Conservation (phyloP, 2,888 invertebrate species). For the Erannis defoliaria region DNA sequence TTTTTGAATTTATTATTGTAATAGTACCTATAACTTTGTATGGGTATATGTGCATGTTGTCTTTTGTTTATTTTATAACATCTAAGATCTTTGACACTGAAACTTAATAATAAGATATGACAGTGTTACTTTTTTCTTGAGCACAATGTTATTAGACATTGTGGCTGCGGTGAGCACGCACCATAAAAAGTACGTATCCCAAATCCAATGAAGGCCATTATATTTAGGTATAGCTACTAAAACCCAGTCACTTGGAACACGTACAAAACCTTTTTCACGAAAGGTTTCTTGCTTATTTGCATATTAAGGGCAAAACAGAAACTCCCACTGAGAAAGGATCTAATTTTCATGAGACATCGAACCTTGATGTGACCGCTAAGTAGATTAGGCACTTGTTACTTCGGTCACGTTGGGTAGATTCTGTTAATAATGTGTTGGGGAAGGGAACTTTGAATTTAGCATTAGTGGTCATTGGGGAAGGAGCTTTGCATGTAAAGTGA, state of each 20-base stretch:
- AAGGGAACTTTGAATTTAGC: constrained; percentile 57
- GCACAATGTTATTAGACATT: neutral
- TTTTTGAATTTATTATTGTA: too few relatives aligned
- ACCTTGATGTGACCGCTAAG: constrained; percentile 68
- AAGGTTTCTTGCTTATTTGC: constrained; percentile 27
- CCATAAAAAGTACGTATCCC: neutral
- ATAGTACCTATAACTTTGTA: too few relatives aligned
- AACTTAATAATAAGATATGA: too few relatives aligned
- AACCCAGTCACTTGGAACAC: constrained; percentile 22
- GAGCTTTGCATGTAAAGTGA: constrained; percentile 49
- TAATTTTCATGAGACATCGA: constrained; percentile 73
- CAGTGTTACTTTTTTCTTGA: too few relatives aligned
- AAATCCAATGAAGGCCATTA: constrained; percentile 1
- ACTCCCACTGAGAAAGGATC: constrained; percentile 60
- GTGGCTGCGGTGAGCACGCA: neutral
- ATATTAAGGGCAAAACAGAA: constrained; percentile 47
- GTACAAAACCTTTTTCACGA: constrained; percentile 11
- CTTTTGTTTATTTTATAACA: too few relatives aligned
- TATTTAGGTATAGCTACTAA: neutral
- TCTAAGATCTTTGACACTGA: too few relatives aligned
- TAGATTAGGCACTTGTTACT: constrained; percentile 72
- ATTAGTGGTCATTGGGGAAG: constrained; percentile 58
- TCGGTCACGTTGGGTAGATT: constrained; percentile 55
- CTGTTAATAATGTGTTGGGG: constrained; percentile 59
- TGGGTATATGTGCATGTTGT: too few relatives aligned